Conservation (phyloP, 2,113 vertebrate genomes). For the Zosterops pallidus region DNA sequence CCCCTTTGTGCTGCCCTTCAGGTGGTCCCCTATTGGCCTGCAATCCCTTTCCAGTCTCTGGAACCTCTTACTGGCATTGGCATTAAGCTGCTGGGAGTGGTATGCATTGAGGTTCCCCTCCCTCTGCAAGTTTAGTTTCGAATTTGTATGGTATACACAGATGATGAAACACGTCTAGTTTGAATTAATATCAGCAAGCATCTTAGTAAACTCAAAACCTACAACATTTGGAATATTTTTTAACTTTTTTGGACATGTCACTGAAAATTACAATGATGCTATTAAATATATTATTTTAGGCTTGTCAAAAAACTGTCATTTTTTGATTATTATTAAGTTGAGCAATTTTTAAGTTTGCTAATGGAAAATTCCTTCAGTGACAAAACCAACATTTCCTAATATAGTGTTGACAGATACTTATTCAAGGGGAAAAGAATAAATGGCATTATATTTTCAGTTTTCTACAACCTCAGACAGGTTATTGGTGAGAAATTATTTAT, state of each 20-base stretch:
- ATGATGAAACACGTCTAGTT: background rate
- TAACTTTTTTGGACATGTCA: background rate
- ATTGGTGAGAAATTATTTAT: slow-evolving; percentile 52
- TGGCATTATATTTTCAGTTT: background rate
- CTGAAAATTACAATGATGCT: background rate
- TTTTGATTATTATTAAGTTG: background rate
- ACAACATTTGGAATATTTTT: background rate
- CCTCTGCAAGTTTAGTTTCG: background rate
- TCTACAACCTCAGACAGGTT: background rate
- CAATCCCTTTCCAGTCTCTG: background rate
- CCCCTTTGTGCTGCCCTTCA: background rate
- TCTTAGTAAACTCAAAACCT: background rate
- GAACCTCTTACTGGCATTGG: background rate
- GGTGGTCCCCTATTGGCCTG: background rate
- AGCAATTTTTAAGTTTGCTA: background rate
- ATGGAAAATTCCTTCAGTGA: background rate
- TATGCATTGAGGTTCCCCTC: background rate
- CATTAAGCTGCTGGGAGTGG: background rate
- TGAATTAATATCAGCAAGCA: background rate
- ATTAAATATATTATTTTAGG: background rate
- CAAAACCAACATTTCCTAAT: background rate
- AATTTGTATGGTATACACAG: background rate
- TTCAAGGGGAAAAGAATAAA: slow-evolving; percentile 17
- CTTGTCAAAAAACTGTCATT: background rate
- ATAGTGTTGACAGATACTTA: background rate